These are phyloP conservation scores for Macrosiphum euphorbiae DNA, from an alignment of 2,888 invertebrate genomes.

Conservation along the genomic window DNA sequence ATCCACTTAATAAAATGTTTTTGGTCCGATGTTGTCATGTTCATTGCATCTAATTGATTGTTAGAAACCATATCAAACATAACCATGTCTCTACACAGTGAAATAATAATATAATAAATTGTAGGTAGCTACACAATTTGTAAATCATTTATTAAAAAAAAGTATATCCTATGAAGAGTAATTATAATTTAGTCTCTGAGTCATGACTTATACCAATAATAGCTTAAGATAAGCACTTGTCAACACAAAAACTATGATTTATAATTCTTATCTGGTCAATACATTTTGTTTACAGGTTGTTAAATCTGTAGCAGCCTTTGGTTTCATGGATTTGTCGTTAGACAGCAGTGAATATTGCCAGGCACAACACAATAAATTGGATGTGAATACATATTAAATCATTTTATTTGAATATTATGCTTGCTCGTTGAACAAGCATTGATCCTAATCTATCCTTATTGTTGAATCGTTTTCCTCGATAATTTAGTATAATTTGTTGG, in stretches of 20 bases:
- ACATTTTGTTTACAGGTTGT: conserved; percentile 57
- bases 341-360: conserved; percentile 99
- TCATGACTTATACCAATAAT: background rate
- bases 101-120: background rate
- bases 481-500: conserved; percentile 60
- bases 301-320: conserved; percentile 65
- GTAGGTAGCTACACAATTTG: background rate
- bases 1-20: conserved; percentile 45
- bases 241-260: conserved; percentile 26
- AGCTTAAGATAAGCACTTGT: conserved; percentile 29
- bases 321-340: conserved; percentile 96
- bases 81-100: background rate
- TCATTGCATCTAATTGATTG: conserved; percentile 34
- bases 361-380: conserved; percentile 93
- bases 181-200: conserved; percentile 13
- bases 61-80: background rate
- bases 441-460: conserved; percentile 59
- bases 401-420: conserved; percentile 56
- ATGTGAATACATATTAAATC: conserved; percentile 56
- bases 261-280: conserved; percentile 25
- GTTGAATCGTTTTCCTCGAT: conserved; percentile 55
- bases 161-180: background rate
- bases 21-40: background rate
- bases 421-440: conserved; percentile 57
- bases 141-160: background rate